phyloP scores from a whole-genome alignment of 2,888 invertebrate species.

The Torymus tubicola region DNA sequence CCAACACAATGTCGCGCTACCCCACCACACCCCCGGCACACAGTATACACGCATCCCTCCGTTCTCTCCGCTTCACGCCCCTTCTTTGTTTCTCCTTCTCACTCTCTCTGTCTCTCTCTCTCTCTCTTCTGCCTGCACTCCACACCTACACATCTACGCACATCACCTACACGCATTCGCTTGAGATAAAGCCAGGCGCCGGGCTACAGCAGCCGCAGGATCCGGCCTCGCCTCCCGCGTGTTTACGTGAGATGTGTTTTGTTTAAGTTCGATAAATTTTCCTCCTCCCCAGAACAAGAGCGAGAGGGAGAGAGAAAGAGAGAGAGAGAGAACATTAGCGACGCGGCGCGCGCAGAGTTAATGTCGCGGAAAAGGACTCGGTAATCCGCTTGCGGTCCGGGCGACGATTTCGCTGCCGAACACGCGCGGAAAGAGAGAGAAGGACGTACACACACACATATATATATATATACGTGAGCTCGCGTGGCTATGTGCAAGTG shows the following conservation, averaged over 20 bases:
- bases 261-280: constrained; percentile 63
- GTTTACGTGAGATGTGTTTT: constrained; percentile 59
- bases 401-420: constrained; percentile 50
- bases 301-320: constrained; percentile 21
- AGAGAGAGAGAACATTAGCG: constrained; percentile 58
- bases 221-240: constrained; percentile 16
- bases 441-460: not conserved
- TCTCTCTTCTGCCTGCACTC: not conserved
- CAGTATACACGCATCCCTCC: constrained; percentile 18
- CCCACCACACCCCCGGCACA: not conserved
- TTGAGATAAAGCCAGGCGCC: constrained; percentile 19
- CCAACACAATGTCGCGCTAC: not conserved
- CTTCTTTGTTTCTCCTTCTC: constrained; percentile 19
- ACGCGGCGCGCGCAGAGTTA: constrained; percentile 54
- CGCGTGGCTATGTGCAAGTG: not conserved
- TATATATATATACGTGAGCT: not conserved
- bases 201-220: constrained; percentile 35
- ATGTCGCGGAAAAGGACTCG: constrained; percentile 59
- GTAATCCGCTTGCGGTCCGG: constrained; percentile 55
- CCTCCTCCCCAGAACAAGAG: not conserved
- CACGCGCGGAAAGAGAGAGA: not conserved
- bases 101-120: not conserved
- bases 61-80: not conserved
- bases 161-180: constrained; percentile 1
- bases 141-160: not conserved